These are phyloP conservation scores for Casuarius casuarius DNA, from an alignment of 2,113 vertebrate genomes.

Conservation along the genomic window DNA sequence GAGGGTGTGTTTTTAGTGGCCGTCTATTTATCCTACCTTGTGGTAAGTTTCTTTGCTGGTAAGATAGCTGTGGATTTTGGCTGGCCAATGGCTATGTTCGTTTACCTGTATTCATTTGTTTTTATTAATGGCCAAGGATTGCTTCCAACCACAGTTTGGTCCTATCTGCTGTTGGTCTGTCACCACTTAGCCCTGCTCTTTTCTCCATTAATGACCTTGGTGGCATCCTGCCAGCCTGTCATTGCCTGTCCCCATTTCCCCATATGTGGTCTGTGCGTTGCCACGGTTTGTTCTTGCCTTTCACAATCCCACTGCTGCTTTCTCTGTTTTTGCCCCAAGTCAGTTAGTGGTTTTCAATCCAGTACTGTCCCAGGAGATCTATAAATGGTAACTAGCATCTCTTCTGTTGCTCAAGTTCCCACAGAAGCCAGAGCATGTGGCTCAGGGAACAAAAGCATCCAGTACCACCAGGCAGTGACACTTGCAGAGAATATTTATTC, in stretches of 20 bases:
- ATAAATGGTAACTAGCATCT: neutral
- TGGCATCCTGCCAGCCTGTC: neutral
- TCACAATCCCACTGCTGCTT: neutral
- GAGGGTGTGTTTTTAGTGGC: neutral
- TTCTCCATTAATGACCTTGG: neutral
- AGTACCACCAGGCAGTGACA: neutral
- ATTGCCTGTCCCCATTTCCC: neutral
- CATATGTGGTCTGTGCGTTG: neutral
- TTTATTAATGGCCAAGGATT: neutral
- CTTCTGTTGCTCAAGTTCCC: neutral
- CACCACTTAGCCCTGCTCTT: neutral
- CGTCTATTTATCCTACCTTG: neutral
- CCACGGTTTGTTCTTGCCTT: neutral
- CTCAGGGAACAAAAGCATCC: neutral
- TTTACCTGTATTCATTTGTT: neutral
- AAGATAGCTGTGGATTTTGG: neutral
- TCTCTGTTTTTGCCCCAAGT: neutral
- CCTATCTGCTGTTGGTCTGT: neutral
- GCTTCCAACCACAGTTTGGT: neutral
- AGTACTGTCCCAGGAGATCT: neutral
- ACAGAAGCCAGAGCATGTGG: neutral
- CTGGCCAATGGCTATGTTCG: neutral
- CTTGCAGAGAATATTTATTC: neutral
- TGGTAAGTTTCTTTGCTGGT: neutral
- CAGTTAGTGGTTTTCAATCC: neutral